A percentile compares a stretch with the other conserved stretches of the same genome.
Evolutionary conservation across 2,797 vertebrate species (phyloP).

Genomic region (Muscicapa striata): DNA sequence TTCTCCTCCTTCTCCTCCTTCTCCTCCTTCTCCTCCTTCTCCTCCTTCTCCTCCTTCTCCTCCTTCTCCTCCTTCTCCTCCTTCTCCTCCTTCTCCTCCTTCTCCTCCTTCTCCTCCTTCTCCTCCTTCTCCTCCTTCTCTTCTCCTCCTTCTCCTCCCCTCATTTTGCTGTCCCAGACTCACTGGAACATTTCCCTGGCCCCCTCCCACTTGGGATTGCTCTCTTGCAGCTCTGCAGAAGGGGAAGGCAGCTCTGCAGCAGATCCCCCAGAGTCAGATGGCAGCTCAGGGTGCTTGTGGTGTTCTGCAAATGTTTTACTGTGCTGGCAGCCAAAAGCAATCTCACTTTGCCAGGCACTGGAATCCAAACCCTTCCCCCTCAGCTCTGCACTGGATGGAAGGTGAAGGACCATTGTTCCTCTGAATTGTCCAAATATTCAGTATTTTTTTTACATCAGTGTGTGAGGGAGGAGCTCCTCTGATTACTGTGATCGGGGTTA

Average conservation of each 20-base stretch:
- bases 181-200: not conserved
- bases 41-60: no score
- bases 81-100: no score
- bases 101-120: not conserved
- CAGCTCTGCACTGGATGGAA: not conserved
- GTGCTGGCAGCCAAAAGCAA: not conserved
- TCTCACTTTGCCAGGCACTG: not conserved
- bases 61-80: not conserved
- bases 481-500: rapidly evolving
- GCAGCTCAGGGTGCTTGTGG: not conserved
- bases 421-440: not conserved
- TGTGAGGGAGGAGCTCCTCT: not conserved
- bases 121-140: no score
- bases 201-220: not conserved
- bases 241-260: not conserved
- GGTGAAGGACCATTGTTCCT: not conserved
- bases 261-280: not conserved
- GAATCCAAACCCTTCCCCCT: not conserved
- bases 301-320: not conserved
- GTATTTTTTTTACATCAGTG: not conserved
- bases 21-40: no score
- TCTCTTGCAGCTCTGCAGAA: not conserved
- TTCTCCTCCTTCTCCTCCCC: not conserved
- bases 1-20: no score
- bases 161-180: not conserved